Evolutionary conservation across 2,888 invertebrate species (phyloP).

Genomic region (Dichetophora obliterata): DNA sequence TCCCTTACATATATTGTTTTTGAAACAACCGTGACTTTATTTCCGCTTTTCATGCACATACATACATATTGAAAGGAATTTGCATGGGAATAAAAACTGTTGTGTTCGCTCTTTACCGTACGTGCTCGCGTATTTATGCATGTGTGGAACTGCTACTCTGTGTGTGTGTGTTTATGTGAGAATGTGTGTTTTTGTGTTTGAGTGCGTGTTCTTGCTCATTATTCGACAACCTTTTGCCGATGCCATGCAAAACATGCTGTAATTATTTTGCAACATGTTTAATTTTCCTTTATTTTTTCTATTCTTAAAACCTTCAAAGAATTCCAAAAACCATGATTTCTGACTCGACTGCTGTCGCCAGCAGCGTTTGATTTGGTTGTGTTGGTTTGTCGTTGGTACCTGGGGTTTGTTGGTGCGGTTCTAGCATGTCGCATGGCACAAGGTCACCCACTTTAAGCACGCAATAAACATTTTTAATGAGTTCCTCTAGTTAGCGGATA

Average conservation of each 20-base stretch:
- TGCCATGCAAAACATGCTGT: neutral
- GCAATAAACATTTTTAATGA: constrained; percentile 9
- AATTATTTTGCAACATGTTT: constrained; percentile 17
- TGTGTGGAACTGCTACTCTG: neutral
- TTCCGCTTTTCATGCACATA: no score
- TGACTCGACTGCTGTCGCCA: neutral
- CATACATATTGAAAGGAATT: neutral
- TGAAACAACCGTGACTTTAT: no score
- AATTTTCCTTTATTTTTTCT: neutral
- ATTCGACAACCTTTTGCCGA: neutral
- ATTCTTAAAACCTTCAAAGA: neutral
- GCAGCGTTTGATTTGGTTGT: no score
- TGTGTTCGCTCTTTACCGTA: neutral
- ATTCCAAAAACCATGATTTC: neutral
- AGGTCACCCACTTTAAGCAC: neutral
- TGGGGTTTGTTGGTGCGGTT: neutral
- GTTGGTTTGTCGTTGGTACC: no score
- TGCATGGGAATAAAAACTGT: constrained; percentile 1
- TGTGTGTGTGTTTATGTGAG: no score
- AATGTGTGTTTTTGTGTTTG: neutral
- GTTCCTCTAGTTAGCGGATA: constrained; percentile 10
- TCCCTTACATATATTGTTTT: no score
- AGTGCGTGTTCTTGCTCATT: neutral
- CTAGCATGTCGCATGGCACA: neutral
- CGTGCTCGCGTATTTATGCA: neutral